These are phyloP conservation scores for Ligdia adustata DNA, from an alignment of 2,888 invertebrate species.

Conservation along the genomic window DNA sequence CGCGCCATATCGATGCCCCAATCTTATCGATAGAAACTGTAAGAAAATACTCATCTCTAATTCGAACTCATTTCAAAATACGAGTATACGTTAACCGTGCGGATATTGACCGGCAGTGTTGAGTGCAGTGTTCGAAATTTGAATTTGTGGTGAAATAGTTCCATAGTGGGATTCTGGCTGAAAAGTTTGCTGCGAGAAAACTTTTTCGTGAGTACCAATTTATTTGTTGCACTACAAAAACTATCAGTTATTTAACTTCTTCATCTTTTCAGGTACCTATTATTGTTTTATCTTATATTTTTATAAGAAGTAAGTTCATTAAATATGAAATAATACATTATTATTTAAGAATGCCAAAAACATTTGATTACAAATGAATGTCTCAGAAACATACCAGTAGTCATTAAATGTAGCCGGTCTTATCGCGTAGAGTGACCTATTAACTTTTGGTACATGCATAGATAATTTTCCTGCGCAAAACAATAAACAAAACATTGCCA, in stretches of 20 bases:
- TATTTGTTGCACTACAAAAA: conserved; percentile 15
- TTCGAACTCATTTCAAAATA: conserved; percentile 18
- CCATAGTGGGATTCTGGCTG: conserved; percentile 12
- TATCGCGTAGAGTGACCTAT: conserved; percentile 8
- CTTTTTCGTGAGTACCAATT: conserved; percentile 49
- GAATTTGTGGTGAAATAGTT: conserved; percentile 44
- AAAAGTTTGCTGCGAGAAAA: conserved; percentile 47
- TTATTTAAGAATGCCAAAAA: too few species aligned
- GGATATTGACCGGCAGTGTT: conserved; percentile 23
- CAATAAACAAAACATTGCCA: conserved; percentile 4
- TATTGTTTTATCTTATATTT: neutral
- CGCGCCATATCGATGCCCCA: conserved; percentile 42
- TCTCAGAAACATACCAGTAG: neutral
- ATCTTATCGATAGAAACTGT: conserved; percentile 19
- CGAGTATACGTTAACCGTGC: conserved; percentile 36
- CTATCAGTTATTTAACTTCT: neutral
- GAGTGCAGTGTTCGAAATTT: conserved; percentile 33
- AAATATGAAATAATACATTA: too few species aligned
- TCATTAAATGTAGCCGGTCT: neutral
- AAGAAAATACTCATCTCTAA: conserved; percentile 17
- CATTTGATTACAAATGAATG: too few species aligned
- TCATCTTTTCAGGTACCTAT: neutral
- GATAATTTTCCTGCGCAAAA: conserved; percentile 12
- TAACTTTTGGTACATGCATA: conserved; percentile 6
- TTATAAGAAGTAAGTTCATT: too few species aligned